Evolutionary conservation across 2,113 vertebrate species (phyloP).

Genomic region (Ploceus nigricollis): DNA sequence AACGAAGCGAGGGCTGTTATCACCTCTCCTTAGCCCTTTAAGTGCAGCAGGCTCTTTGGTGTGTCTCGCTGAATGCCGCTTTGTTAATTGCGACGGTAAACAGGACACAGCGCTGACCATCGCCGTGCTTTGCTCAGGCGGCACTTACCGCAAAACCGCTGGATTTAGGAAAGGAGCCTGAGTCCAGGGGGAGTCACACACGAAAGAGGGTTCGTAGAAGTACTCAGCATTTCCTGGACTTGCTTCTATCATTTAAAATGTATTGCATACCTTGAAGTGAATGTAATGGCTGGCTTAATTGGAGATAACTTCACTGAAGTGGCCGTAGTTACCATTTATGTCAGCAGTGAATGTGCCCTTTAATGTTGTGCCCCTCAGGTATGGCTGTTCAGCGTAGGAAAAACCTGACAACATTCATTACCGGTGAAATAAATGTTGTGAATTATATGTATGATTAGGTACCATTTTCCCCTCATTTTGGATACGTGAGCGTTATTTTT

Average conservation of each 20-base stretch:
- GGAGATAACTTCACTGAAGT: conserved; percentile 9
- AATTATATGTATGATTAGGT: conserved; percentile 17
- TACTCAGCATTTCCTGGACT: conserved; percentile 10
- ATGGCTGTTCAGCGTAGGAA: neutral
- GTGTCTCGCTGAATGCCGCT: conserved; percentile 40
- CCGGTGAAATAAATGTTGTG: neutral
- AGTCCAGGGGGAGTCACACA: neutral
- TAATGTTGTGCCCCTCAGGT: neutral
- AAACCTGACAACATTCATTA: conserved; percentile 18
- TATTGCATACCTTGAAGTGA: neutral
- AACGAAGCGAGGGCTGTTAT: conserved; percentile 73
- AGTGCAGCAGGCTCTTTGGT: conserved; percentile 69
- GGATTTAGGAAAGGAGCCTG: neutral
- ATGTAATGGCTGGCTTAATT: conserved; percentile 23
- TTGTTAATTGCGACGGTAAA: conserved; percentile 56
- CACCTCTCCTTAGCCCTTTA: conserved; percentile 73
- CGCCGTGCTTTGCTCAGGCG: fast-evolving
- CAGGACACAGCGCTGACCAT: neutral
- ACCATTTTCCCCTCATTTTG: conserved; percentile 39
- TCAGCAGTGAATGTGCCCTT: neutral
- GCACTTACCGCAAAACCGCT: neutral
- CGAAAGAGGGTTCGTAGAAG: neutral
- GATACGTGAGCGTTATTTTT: neutral
- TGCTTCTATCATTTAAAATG: conserved; percentile 17
- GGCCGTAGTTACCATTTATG: neutral